Evolutionary conservation across 1,140 invertebrate species (phyloP), one percentile per base, ranked within the genome.

Genomic region (Xylocopa sonorina): DNA sequence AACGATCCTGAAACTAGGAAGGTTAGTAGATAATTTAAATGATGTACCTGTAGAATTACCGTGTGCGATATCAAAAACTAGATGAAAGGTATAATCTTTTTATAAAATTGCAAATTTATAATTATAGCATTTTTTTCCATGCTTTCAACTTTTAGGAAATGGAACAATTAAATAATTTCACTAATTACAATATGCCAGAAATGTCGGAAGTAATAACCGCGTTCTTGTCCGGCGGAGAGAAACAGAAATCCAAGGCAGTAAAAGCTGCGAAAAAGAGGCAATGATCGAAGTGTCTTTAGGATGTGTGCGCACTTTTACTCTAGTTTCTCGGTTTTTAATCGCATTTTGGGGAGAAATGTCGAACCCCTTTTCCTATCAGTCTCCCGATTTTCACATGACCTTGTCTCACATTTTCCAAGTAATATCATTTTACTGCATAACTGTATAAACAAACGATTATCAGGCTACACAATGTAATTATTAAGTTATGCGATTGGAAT

Each of bases 1-100:
- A 99, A 98, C 90, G 98, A 99, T 93, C 97, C 98, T 58, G 98
- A 99, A 92, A 98, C 98, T 2, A 97, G 95, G 95, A 98, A 95
- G 93, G 95, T 95, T 53, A 57, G 71, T 60, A 27, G 57, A 80
- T 48, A 27, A 66, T 46, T 58, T 43, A 18, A 57, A 48, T 16
- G 2, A 18, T 12, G 18, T 66, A 34, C n/a, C 32, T 74, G 57
- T 74, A 62, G 55, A 53, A 69, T 27, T 78, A 50, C 43, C 43
- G 16, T 46, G 62, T 53, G 29, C 53, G 58, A 50, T 60, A 10
- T 38, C 29, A 1, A 34, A 21, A 16, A 60, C 9, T 51, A 38
- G 34, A 34, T 51, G n/a, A n/a, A n/a, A n/a, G n/a, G n/a, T n/a
- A n/a, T n/a, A n/a, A n/a, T n/a, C n/a, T n/a, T n/a, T n/a, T n/a